Base-by-base conservation (phyloP, 2,113 vertebrate species). In the Catagonus wagneri region DNA sequence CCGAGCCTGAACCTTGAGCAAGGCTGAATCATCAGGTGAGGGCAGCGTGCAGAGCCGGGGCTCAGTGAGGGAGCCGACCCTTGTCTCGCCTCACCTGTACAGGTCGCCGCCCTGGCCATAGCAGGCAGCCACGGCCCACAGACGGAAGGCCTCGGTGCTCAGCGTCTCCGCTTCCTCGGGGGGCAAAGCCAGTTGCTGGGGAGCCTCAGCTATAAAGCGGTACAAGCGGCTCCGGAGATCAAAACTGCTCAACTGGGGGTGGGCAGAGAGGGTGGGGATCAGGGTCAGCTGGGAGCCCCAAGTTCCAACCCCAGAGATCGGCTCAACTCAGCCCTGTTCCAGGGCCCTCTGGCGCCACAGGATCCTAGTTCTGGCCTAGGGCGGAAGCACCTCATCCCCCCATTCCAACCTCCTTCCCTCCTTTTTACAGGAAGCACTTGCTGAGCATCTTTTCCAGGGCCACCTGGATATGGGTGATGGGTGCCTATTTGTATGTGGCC, bases 61-160 rank as follows among this genome's bases (percentile, higher is more conserved):
- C 29, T 32, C 65, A 27, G 56, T 7, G 13, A 63, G 69, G 54
- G 39, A 63, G 23, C 63, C 29, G 12, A 36, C n/a, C 11, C 3
- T 23, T 29, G 1, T 44, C 20, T 16, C 3, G 12, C 97, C 98
- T 97, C 95, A 99, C 99, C 98, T 98, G 98, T 99, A 99, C 75
- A 99, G 97, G 84, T 99, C 98, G 89, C 99, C 98, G 22, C 99
- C 99, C 96, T 99, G 99, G 44, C 99, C 99, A 0, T 99, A 99
- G 74, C 98, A 98, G 3, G 99, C 99, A 0, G 99, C 99, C 84
- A 99, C 99, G 9, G 99, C 99, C 99, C 99, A 99, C 63, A 99
- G 90, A 25, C 99, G 99, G 94, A 99, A 99, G 9, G 99, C 98
- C 96, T 99, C 99, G 0, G 98, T 99, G 98, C 97, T 98, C 84